Base-by-base conservation (phyloP, 2,888 invertebrate species). In the Drosophila tanythrix region DNA sequence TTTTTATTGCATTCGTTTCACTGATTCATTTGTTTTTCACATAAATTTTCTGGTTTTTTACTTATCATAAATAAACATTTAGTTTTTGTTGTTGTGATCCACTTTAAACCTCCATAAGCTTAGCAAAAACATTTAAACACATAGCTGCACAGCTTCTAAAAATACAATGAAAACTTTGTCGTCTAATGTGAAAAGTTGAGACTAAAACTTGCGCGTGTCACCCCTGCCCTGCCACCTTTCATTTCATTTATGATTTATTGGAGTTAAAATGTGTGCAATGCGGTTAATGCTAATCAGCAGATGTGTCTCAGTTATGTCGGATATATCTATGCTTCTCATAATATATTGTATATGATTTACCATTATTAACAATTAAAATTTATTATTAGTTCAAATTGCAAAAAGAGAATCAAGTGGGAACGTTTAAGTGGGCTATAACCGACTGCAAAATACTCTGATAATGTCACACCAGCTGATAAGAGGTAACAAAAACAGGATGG, bases 221-320 rank as follows among this genome's bases (percentile, higher is more conserved):
- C 18, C 38, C 48, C 18, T 40, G 53, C 29, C 40, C 31, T 35
- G 18, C 21, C 53, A 50, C 21, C 21, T 6, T 11, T 43, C 0
- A 15, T 2, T 36, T 53, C 36, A 36, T 51, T 81, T 88, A 82
- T 87, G 87, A 90, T 90, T 87, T 88, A 90, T 88, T 88, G 80
- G 74, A 77, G 80, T 87, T 90, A 83, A 87, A 88, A 82, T 81
- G 81, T 64, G 61, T 48, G 43, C 25, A 25, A 13, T 1, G 8
- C 7, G 46, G 25, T 15, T 36, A 56, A 25, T 35, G 48, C 21
- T 31, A 69, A 43, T 43, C 50, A 73, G 35, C 50, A 36, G 25
- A 43, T 33, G 33, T 61, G 35, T 62, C 21, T 8, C 8, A 25
- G 46, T 15, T 46, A 25, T 15, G 8, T 1, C 25, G 2, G 4